Evolutionary conservation across 2,888 invertebrate species (phyloP).

Genomic region (Pyrrhosoma nymphula): DNA sequence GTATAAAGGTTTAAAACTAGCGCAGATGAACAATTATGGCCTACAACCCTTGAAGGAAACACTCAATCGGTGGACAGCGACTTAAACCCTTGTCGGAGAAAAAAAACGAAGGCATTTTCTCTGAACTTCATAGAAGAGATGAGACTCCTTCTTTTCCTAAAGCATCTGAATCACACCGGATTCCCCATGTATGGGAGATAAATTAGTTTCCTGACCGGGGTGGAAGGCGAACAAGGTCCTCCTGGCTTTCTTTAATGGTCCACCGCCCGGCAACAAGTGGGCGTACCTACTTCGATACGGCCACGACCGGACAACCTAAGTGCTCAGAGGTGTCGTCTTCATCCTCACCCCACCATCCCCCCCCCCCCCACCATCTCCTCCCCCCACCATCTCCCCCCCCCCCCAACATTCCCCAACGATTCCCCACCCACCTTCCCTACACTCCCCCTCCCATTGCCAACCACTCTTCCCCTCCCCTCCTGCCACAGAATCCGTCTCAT

Average conservation of each 20-base stretch:
- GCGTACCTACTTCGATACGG: background rate
- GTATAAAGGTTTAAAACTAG: too few relatives aligned
- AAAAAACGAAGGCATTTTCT: background rate
- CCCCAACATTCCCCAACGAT: background rate
- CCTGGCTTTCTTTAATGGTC: background rate
- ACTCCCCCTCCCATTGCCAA: too few relatives aligned
- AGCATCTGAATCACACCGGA: background rate
- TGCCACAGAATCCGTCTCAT: background rate
- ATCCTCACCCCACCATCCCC: background rate
- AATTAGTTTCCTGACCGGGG: background rate
- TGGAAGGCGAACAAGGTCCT: background rate
- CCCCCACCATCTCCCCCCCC: background rate
- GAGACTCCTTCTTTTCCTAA: background rate
- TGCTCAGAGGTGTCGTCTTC: constrained; percentile 12
- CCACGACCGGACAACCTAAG: background rate
- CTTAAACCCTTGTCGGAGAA: too few relatives aligned
- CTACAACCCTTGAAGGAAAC: background rate
- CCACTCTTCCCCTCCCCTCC: background rate
- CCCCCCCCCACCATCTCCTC: background rate
- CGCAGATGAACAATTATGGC: too few relatives aligned
- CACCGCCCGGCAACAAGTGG: constrained; percentile 23
- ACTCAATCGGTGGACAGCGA: background rate
- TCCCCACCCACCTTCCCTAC: too few relatives aligned
- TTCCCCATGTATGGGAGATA: background rate
- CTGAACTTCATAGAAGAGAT: too few relatives aligned